Percentiles rank a stretch among this genome's conserved stretches.
These are phyloP conservation scores for Solen grandis DNA, from an alignment of 1,140 invertebrate species.

Conservation along the genomic window DNA sequence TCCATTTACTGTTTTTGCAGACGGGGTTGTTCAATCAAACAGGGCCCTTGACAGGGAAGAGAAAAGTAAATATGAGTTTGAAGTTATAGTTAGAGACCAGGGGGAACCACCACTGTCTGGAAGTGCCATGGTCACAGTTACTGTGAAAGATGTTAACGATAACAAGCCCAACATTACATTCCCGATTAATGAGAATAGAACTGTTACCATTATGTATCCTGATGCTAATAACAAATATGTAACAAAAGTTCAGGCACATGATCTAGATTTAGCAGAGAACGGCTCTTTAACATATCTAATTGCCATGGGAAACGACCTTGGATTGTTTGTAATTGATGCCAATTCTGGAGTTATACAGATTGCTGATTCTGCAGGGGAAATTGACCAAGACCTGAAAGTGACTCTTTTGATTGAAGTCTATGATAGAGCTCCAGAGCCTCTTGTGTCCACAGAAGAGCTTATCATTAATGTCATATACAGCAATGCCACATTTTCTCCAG, in stretches of 20 bases:
- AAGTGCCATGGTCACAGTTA: slow-evolving; percentile 88
- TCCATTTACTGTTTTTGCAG: slow-evolving; percentile 91
- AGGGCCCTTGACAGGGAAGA: slow-evolving; percentile 91
- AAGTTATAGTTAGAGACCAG: slow-evolving; percentile 93
- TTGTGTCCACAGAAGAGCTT: slow-evolving; percentile 16
- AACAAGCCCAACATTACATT: slow-evolving; percentile 70
- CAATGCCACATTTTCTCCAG: slow-evolving; percentile 23
- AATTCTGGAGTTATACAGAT: slow-evolving; percentile 35
- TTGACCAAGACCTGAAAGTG: slow-evolving; percentile 31
- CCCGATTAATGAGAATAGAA: slow-evolving; percentile 73
- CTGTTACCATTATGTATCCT: slow-evolving; percentile 93
- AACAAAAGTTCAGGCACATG: slow-evolving; percentile 71
- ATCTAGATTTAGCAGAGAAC: slow-evolving; percentile 83
- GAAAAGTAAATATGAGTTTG: slow-evolving; percentile 88
- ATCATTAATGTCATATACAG: slow-evolving; percentile 30
- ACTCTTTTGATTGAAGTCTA: slow-evolving; percentile 37
- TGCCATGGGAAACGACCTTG: slow-evolving; percentile 87
- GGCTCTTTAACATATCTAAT: slow-evolving; percentile 86
- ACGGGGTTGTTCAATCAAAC: slow-evolving; percentile 89
- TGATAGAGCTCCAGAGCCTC: slow-evolving; percentile 27
- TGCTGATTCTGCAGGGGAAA: slow-evolving; percentile 14
- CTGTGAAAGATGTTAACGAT: slow-evolving; percentile 93
- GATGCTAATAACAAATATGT: slow-evolving; percentile 89
- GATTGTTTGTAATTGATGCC: slow-evolving; percentile 48
- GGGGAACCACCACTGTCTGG: slow-evolving; percentile 93